These are phyloP conservation scores for Drosophila macrospina DNA, from an alignment of 2,888 invertebrate species.

Conservation along the genomic window DNA sequence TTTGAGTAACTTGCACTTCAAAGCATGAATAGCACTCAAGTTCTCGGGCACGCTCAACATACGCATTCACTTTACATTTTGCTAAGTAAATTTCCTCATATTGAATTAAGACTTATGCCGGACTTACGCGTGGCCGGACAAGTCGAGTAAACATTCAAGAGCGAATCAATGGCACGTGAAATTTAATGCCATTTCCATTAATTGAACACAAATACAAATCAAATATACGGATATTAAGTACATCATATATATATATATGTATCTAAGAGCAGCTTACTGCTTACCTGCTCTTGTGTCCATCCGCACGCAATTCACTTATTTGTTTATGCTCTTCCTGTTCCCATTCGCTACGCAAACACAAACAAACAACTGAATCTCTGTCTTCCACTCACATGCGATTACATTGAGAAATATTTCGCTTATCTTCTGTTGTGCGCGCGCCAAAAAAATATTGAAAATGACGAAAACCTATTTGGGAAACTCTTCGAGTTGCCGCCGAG, in stretches of 20 bases:
- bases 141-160: not conserved
- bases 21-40: constrained; percentile 1
- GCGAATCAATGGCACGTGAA: constrained; percentile 13
- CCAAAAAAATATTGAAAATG: constrained; percentile 23
- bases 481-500: not conserved
- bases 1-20: constrained; percentile 46
- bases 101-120: constrained; percentile 7
- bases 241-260: too few species aligned
- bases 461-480: not conserved
- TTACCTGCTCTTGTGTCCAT: constrained; percentile 34
- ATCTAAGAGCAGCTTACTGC: constrained; percentile 4
- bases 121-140: not conserved
- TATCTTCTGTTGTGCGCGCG: constrained; percentile 5
- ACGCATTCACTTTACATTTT: constrained; percentile 1
- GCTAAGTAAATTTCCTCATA: not conserved
- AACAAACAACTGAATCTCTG: constrained; percentile 2
- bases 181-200: constrained; percentile 20
- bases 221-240: constrained; percentile 24
- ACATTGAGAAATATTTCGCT: not conserved
- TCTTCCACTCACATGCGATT: constrained; percentile 12
- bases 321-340: constrained; percentile 8
- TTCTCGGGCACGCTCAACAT: too few species aligned
- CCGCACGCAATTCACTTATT: constrained; percentile 15
- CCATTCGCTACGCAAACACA: not conserved
- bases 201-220: constrained; percentile 15